Conservation (phyloP, 2,797 vertebrate species). For the Furcifer pardalis region DNA sequence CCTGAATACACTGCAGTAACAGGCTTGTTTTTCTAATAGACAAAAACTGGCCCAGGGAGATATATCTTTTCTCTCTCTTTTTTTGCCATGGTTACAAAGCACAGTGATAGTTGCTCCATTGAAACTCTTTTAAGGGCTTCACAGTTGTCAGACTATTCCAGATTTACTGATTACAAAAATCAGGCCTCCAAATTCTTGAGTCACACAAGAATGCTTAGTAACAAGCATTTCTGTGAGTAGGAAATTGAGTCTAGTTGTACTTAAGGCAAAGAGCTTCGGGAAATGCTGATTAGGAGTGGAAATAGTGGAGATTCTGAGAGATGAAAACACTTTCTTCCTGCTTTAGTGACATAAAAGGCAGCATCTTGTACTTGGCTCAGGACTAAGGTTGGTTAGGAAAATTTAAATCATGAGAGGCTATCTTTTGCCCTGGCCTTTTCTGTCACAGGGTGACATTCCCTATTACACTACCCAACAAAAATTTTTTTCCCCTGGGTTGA, state of each 20-base stretch:
- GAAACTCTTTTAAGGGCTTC: neutral
- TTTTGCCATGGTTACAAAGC: neutral
- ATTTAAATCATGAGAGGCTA: neutral
- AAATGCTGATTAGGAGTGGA: constrained; percentile 41
- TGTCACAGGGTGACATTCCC: neutral
- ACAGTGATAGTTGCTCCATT: accelerated
- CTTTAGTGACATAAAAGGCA: neutral
- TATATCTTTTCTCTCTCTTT: neutral
- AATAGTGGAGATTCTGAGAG: neutral
- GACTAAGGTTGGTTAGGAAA: neutral
- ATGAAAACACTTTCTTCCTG: accelerated
- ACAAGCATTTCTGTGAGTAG: constrained; percentile 44
- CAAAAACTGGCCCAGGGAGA: accelerated
- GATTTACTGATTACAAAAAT: constrained; percentile 34
- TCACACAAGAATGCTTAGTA: constrained; percentile 34
- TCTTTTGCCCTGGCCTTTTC: neutral
- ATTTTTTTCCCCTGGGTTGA: too few species aligned
- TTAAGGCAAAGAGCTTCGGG: constrained; percentile 26
- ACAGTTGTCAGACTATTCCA: neutral
- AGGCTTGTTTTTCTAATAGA: neutral
- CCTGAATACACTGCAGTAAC: too few species aligned
- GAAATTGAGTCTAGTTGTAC: constrained; percentile 47
- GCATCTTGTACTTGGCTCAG: neutral
- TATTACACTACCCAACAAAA: too few species aligned
- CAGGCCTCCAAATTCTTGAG: constrained; percentile 33